A percentile compares a stretch with the other conserved stretches of the same genome.
Evolutionary conservation across 2,797 vertebrate species (phyloP).

Genomic region (Myotis findleyi): DNA sequence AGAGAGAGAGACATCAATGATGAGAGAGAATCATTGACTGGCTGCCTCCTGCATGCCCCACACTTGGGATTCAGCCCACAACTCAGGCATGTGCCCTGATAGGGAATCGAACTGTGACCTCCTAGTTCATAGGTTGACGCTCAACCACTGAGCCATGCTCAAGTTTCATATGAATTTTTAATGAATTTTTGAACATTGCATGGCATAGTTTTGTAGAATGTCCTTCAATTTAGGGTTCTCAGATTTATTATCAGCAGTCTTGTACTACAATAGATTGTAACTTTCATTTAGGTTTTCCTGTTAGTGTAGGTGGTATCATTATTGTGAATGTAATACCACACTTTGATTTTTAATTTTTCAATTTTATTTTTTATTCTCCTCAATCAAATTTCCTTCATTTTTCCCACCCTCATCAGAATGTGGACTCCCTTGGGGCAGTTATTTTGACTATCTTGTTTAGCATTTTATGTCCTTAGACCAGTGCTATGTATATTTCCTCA

Average conservation of each 20-base stretch:
- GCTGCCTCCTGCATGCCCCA: no score
- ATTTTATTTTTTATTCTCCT: not conserved
- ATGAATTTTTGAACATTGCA: not conserved
- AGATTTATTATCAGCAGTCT: not conserved
- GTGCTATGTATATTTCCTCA: not conserved
- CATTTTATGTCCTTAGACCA: not conserved
- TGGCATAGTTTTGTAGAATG: not conserved
- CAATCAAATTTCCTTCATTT: not conserved
- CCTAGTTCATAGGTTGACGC: no score
- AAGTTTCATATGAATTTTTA: not conserved
- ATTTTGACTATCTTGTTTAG: not conserved
- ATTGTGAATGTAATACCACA: not conserved
- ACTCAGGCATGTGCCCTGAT: no score
- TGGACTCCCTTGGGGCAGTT: not conserved
- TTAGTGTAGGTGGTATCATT: not conserved
- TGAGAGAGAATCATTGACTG: no score
- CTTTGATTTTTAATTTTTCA: not conserved
- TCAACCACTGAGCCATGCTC: no score
- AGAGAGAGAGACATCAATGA: no score
- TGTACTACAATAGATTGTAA: not conserved
- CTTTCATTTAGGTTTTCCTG: not conserved
- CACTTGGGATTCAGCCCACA: no score
- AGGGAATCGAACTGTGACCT: no score
- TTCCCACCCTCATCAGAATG: not conserved
- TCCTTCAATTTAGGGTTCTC: not conserved